Evolutionary conservation across 2,888 invertebrate species (phyloP).

Genomic region (Suillia variegata): DNA sequence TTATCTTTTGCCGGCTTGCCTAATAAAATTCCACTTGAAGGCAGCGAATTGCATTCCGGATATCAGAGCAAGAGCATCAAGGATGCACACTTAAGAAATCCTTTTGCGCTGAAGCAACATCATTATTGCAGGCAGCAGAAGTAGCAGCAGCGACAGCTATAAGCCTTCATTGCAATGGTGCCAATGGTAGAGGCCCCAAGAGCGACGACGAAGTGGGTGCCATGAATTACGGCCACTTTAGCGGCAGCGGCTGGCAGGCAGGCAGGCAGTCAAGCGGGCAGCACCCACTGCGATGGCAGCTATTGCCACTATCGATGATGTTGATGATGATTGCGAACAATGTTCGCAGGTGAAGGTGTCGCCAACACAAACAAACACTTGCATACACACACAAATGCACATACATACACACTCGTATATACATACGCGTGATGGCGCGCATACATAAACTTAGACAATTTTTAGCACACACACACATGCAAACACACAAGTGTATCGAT

Average conservation of each 20-base stretch:
- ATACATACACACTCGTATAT: background rate
- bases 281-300: slow-evolving; percentile 1
- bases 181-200: too few relatives aligned
- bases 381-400: background rate
- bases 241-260: too few relatives aligned
- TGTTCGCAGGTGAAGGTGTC: background rate
- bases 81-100: slow-evolving; percentile 4
- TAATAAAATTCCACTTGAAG: background rate
- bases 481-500: background rate
- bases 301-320: background rate
- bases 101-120: background rate
- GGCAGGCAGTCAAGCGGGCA: background rate
- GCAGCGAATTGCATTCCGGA: background rate
- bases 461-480: background rate
- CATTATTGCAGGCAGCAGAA: background rate
- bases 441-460: too few relatives aligned
- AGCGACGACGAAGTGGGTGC: slow-evolving; percentile 28
- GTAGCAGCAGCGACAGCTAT: too few relatives aligned
- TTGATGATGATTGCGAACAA: background rate
- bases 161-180: too few relatives aligned
- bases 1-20: too few relatives aligned
- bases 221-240: slow-evolving; percentile 32
- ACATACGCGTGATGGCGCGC: too few relatives aligned
- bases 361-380: background rate
- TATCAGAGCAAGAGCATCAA: background rate